Evolutionary conservation across 2,113 vertebrate genomes (phyloP), one percentile per base, ranked within the genome.

Genomic region (Hassar affinis): DNA sequence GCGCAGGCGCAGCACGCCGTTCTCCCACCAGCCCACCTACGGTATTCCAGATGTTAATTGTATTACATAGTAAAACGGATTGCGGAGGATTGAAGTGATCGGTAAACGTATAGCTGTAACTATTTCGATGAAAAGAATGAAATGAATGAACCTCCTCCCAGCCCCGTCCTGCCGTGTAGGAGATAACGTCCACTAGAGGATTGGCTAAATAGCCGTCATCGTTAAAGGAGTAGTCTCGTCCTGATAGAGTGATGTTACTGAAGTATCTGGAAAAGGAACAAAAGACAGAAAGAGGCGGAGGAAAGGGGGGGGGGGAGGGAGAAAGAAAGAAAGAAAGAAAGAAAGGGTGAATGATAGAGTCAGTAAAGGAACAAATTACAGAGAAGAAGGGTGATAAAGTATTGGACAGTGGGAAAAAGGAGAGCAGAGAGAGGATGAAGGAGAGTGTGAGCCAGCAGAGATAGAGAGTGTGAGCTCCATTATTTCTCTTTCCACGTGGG

Each of bases 11-110:
- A 98, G 92, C 25, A 95, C 91, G 27, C 94, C 94, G 27, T 95
- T 96, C 80, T 98, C 96, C 97, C 97, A 98, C 89, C 94, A 96
- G 87, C 97, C 97, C 84, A 98, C 97, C 97, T 98, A 90, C 0
- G 83, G 4, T 20, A 71, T 30, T 20, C 30, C 42, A 80, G 66
- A 79, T 77, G 49, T 62, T 35, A 80, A 14, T 68, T 22, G 47
- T 68, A 30, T 38, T 18, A 45, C 79, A 83, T 85, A 6, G 45
- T 82, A 74, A 75, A 68, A 45, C 51, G 25, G 17, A n/a, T n/a
- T n/a, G n/a, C n/a, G n/a, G n/a, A n/a, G n/a, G n/a, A 75, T 9
- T 2, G 6, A 74, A 30, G 18, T 76, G 17, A 57, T 54, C 17
- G 56, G 4, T 71, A 56, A 71, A 71, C 12, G 8, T 54, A 38